Conservation (phyloP, 64 coral and sea anemone genomes). For the Orbicella faveolata region DNA sequence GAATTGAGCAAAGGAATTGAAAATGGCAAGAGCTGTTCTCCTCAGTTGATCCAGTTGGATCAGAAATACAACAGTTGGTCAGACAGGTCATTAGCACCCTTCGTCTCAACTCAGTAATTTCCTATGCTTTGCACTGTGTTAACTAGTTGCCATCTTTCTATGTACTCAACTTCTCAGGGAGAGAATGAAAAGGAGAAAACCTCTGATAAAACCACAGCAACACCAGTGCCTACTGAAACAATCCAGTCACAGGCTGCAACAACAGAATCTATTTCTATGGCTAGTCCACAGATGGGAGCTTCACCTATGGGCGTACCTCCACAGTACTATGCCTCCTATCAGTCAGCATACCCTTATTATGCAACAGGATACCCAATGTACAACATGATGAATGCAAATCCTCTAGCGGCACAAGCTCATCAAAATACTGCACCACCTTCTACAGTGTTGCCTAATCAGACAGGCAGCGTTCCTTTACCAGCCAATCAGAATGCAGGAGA, state of each 20-base stretch:
- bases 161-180: not conserved
- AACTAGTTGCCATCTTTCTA: not conserved
- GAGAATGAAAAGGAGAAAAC: constrained; percentile 39
- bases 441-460: not conserved
- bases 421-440: not conserved
- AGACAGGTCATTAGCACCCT: no score
- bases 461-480: not conserved
- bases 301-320: not conserved
- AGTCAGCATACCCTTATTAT: constrained; percentile 33
- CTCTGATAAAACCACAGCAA: not conserved
- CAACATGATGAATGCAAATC: constrained; percentile 8
- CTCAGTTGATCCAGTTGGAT: no score
- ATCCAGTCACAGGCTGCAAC: not conserved
- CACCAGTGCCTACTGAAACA: constrained; percentile 2
- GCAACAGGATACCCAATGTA: constrained; percentile 37
- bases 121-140: no score
- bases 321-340: constrained; percentile 31
- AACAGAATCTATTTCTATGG: not conserved
- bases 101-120: no score
- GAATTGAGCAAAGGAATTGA: no score
- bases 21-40: no score
- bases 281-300: not conserved
- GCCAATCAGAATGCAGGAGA: constrained; percentile 45
- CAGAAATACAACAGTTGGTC: no score
- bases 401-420: constrained; percentile 6